A percentile compares a stretch with the other conserved stretches of the same genome.
These are phyloP conservation scores for Thereva nobilitata DNA, from an alignment of 2,888 invertebrate genomes.

Conservation along the genomic window DNA sequence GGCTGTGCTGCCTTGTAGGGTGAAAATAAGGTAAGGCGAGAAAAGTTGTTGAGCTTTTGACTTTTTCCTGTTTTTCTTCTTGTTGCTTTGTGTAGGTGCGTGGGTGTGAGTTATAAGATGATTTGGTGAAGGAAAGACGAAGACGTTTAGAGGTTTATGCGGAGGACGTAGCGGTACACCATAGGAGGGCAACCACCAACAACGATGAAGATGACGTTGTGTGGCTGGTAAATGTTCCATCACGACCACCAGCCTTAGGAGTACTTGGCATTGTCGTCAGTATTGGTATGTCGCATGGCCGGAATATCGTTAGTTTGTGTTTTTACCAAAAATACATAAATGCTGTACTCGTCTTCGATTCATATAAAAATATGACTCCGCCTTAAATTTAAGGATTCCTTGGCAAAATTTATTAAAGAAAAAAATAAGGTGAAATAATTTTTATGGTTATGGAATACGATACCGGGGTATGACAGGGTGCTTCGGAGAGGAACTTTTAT, in stretches of 20 bases:
- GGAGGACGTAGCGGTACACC: conserved; percentile 45
- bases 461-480: no score
- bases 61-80: conserved; percentile 18
- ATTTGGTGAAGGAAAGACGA: conserved; percentile 33
- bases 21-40: conserved; percentile 6
- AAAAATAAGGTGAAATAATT: no score
- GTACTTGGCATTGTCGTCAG: background rate
- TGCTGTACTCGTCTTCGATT: conserved; percentile 19
- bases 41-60: conserved; percentile 25
- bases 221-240: conserved; percentile 43
- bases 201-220: conserved; percentile 43
- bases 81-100: conserved; percentile 11
- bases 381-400: conserved; percentile 36
- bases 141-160: conserved; percentile 43
- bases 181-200: conserved; percentile 46
- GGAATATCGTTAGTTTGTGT: conserved; percentile 32
- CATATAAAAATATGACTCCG: conserved; percentile 41
- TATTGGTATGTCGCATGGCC: conserved; percentile 16
- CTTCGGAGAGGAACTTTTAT: no score
- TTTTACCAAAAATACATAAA: conserved; percentile 32
- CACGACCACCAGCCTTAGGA: conserved; percentile 24
- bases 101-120: conserved; percentile 15
- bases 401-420: background rate
- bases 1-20: background rate
- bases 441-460: no score